phyloP scores from a whole-genome alignment of 2,888 invertebrate species.

The Cosmia trapezina region DNA sequence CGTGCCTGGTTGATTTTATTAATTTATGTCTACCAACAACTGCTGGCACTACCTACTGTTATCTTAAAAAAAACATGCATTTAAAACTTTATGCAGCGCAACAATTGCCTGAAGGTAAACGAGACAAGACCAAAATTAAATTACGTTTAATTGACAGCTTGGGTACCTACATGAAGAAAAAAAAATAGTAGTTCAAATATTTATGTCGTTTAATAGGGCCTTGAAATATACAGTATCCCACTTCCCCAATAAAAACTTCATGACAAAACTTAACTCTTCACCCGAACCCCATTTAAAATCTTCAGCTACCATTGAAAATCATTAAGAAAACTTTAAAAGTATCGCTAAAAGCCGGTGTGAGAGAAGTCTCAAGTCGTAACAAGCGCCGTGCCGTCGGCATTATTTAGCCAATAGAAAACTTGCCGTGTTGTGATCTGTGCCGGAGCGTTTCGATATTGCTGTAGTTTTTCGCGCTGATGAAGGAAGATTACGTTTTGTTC shows the following conservation, averaged over 20 bases:
- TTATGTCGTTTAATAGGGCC: not conserved
- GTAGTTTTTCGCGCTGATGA: constrained; percentile 47
- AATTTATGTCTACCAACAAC: not conserved
- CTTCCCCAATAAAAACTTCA: not conserved
- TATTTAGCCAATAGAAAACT: constrained; percentile 65
- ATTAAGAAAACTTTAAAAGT: constrained; percentile 54
- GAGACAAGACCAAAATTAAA: no score
- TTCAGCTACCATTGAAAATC: constrained; percentile 43
- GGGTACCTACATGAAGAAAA: no score
- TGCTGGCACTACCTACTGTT: no score
- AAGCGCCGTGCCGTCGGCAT: constrained; percentile 54
- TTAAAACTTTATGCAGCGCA: not conserved
- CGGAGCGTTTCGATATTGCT: constrained; percentile 11
- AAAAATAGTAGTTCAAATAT: not conserved
- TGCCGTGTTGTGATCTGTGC: constrained; percentile 63
- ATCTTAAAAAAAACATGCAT: not conserved
- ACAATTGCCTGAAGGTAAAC: not conserved
- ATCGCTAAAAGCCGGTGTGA: constrained; percentile 12
- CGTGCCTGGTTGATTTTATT: no score
- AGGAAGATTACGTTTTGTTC: not conserved
- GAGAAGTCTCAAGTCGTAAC: constrained; percentile 53
- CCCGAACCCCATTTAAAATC: constrained; percentile 22
- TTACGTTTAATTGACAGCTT: no score
- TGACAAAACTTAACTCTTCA: constrained; percentile 13
- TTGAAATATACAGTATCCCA: not conserved